Evolutionary conservation across 2,113 vertebrate genomes (phyloP).

Genomic region (Regulus satrapa): DNA sequence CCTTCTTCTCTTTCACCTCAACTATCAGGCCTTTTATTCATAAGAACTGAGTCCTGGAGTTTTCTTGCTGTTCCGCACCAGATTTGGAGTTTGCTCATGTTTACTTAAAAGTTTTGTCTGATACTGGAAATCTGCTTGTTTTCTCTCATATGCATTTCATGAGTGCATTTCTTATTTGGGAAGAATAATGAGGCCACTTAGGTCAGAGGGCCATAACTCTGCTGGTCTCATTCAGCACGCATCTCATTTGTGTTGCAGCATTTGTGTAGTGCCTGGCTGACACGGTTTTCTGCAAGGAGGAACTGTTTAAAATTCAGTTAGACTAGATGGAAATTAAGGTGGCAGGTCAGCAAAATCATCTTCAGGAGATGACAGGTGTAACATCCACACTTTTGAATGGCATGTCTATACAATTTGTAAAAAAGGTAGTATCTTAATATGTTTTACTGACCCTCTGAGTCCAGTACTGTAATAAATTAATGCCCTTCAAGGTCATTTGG

Average conservation of each 20-base stretch:
- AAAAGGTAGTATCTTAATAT: not conserved
- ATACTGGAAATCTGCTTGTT: not conserved
- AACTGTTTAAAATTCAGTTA: not conserved
- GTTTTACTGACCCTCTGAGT: not conserved
- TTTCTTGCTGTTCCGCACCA: not conserved
- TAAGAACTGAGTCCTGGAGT: not conserved
- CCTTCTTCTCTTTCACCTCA: not conserved
- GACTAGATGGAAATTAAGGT: not conserved
- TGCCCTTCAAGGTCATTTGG: not conserved
- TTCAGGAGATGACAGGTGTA: not conserved
- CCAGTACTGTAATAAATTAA: not conserved
- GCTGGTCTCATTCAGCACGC: not conserved
- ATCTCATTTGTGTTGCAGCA: not conserved
- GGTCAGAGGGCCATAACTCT: not conserved
- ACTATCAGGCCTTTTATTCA: not conserved
- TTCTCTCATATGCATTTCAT: not conserved
- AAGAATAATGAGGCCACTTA: not conserved
- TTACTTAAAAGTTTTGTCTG: not conserved
- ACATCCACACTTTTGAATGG: not conserved
- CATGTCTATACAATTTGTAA: not conserved
- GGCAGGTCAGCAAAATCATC: not conserved
- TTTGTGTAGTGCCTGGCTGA: not conserved
- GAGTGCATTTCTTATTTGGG: not conserved
- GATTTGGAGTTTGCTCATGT: not conserved
- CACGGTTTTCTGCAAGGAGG: not conserved